Evolutionary conservation across 2,113 vertebrate genomes (phyloP).

Genomic region (Condylura cristata): DNA sequence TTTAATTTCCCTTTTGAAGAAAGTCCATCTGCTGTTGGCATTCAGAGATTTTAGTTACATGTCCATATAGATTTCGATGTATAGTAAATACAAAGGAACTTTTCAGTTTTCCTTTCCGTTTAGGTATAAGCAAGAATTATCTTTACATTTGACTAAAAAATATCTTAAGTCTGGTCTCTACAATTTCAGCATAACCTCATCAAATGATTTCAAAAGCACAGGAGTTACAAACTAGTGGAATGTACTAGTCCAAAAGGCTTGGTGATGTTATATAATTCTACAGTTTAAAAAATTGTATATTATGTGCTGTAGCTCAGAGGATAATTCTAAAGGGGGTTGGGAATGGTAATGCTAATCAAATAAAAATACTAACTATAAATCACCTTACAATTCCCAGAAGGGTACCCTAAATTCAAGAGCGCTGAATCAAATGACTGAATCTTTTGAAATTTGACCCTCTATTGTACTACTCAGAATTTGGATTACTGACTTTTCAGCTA

Average conservation of each 20-base stretch:
- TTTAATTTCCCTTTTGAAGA: slow-evolving; percentile 30
- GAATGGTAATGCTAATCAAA: background rate
- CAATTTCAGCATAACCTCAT: background rate
- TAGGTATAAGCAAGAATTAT: background rate
- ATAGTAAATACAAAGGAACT: slow-evolving; percentile 38
- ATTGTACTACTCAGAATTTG: background rate
- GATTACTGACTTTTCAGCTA: background rate
- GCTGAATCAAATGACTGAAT: slow-evolving; percentile 28
- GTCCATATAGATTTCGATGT: slow-evolving; percentile 1
- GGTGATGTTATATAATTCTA: background rate
- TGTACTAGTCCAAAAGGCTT: background rate
- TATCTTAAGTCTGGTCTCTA: slow-evolving; percentile 34
- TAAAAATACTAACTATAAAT: slow-evolving; percentile 36
- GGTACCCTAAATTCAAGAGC: slow-evolving; percentile 19
- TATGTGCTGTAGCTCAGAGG: background rate
- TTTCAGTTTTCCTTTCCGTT: slow-evolving; percentile 31
- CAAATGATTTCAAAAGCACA: slow-evolving; percentile 32
- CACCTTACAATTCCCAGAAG: background rate
- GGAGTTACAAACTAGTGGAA: background rate
- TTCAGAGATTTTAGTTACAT: background rate
- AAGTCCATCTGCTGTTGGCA: slow-evolving; percentile 26
- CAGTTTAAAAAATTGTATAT: background rate
- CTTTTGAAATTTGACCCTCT: slow-evolving; percentile 38
- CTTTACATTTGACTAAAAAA: slow-evolving; percentile 27
- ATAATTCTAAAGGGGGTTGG: background rate